Evolutionary conservation across 2,888 invertebrate species (phyloP).

Genomic region (Zygothrica quintamaculata): DNA sequence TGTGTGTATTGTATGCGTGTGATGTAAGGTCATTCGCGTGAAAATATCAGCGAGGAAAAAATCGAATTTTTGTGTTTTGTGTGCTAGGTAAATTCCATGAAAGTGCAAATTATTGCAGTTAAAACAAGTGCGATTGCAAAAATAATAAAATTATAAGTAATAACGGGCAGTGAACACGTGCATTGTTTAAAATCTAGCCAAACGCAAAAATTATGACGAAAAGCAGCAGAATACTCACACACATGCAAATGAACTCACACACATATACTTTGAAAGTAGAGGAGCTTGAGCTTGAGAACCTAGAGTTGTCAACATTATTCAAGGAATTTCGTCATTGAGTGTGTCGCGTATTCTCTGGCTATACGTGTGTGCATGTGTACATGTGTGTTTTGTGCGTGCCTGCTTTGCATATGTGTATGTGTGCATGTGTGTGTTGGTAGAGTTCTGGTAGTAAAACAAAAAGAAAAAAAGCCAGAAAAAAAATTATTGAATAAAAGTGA

Average conservation of each 20-base stretch:
- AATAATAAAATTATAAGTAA: slow-evolving; percentile 41
- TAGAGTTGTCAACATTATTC: slow-evolving; percentile 76
- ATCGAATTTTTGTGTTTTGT: slow-evolving; percentile 83
- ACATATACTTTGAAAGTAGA: slow-evolving; percentile 36
- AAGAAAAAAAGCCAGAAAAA: slow-evolving; percentile 38
- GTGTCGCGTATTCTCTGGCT: slow-evolving; percentile 54
- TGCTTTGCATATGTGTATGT: slow-evolving; percentile 52
- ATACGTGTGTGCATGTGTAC: slow-evolving; percentile 38
- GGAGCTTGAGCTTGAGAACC: slow-evolving; percentile 67
- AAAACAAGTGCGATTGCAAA: slow-evolving; percentile 40
- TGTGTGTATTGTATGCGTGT: slow-evolving; percentile 76
- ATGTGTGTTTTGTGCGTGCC: slow-evolving; percentile 62
- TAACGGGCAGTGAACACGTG: slow-evolving; percentile 42
- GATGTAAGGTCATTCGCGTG: slow-evolving; percentile 81
- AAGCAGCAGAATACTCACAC: slow-evolving; percentile 60
- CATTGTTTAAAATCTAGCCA: slow-evolving; percentile 44
- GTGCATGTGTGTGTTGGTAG: slow-evolving; percentile 56
- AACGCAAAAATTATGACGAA: slow-evolving; percentile 69
- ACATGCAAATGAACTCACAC: slow-evolving; percentile 35
- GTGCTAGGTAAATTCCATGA: slow-evolving; percentile 81
- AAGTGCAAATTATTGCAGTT: slow-evolving; percentile 56
- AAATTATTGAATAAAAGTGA: slow-evolving; percentile 61
- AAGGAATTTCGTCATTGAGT: slow-evolving; percentile 82
- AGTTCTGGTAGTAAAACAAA: slow-evolving; percentile 71
- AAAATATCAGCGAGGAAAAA: slow-evolving; percentile 82